These are phyloP conservation scores for Chloroceryle amazona DNA, from an alignment of 2,797 vertebrate species.

Conservation along the genomic window DNA sequence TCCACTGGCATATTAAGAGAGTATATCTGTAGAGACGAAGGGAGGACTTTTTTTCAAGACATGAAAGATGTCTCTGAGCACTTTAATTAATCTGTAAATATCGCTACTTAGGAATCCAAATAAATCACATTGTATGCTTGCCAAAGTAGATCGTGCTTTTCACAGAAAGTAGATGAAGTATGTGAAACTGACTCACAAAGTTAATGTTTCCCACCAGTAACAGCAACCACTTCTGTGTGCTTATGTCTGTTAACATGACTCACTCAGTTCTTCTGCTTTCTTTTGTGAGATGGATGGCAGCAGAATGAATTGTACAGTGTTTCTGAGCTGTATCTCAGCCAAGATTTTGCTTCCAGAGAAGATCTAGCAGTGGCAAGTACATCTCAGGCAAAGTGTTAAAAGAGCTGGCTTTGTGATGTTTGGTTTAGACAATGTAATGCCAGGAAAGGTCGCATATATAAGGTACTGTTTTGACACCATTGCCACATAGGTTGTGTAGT, in stretches of 20 bases:
- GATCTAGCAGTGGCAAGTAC: slow-evolving; percentile 13
- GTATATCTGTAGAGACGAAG: slow-evolving; percentile 8
- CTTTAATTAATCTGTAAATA: slow-evolving; percentile 62
- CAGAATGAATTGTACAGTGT: slow-evolving; percentile 50
- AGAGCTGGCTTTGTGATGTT: not conserved
- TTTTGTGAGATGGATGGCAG: slow-evolving; percentile 53
- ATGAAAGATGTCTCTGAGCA: slow-evolving; percentile 9
- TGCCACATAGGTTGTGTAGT: not conserved
- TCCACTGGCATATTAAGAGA: slow-evolving; percentile 2
- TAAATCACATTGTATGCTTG: slow-evolving; percentile 30
- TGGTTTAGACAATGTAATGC: not conserved
- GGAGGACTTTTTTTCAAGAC: not conserved
- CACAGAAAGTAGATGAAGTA: slow-evolving; percentile 42
- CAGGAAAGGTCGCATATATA: not conserved
- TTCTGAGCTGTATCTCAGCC: slow-evolving; percentile 43
- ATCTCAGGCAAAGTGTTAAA: slow-evolving; percentile 28
- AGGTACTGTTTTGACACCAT: not conserved
- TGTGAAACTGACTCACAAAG: slow-evolving; percentile 40
- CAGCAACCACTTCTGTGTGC: slow-evolving; percentile 39
- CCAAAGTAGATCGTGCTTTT: slow-evolving; percentile 11
- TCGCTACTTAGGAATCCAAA: slow-evolving; percentile 17
- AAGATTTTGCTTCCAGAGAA: slow-evolving; percentile 44
- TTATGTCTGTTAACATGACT: slow-evolving; percentile 61
- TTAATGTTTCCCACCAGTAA: slow-evolving; percentile 59
- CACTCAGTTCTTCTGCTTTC: slow-evolving; percentile 49